Evolutionary conservation across 2,797 vertebrate species (phyloP), one percentile per base, ranked within the genome.

Genomic region (Momotus momota): DNA sequence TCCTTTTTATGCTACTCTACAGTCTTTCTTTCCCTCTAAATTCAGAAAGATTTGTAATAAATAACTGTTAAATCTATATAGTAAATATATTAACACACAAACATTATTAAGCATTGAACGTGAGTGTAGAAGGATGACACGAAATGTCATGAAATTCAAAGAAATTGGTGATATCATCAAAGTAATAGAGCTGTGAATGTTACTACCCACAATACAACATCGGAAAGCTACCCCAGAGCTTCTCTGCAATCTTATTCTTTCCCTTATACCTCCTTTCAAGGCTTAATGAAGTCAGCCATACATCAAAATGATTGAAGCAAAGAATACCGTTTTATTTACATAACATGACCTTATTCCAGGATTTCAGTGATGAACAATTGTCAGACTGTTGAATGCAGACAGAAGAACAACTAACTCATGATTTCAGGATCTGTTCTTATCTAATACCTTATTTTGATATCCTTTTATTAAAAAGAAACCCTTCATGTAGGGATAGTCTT

Each of bases 221-320:
- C 91, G 86, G 51, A 88, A 91, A 89, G 46, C 67, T 54, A 73
- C 26, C n/a, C 55, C 54, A 72, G 61, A 91, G n/a, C 11, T 81
- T 72, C 43, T 73, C 77, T 86, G 57, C 5, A 35, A 40, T 27
- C 7, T 84, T 69, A 54, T 69, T 80, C 60, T 35, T 84, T 69
- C n/a, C 10, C 31, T 57, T 15, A 43, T 12, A 75, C 10, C 14
- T 49, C 15, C 35, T 54, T 71, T n/a, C 49, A 70, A 82, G 40
- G 25, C 40, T 87, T 62, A 74, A 33, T 82, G 70, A 87, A 96
- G 82, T 66, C 80, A 94, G 40, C 93, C 86, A 43, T 14, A 35
- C 3, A 54, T 15, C 35, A 46, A 16, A 54, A 55, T 16, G 27
- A 57, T 1, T 51, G 51, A 88, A 88, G 70, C 9, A 70, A 86